Conservation (phyloP, 2,888 invertebrate genomes). For the Stenoptilia bipunctidactyla region DNA sequence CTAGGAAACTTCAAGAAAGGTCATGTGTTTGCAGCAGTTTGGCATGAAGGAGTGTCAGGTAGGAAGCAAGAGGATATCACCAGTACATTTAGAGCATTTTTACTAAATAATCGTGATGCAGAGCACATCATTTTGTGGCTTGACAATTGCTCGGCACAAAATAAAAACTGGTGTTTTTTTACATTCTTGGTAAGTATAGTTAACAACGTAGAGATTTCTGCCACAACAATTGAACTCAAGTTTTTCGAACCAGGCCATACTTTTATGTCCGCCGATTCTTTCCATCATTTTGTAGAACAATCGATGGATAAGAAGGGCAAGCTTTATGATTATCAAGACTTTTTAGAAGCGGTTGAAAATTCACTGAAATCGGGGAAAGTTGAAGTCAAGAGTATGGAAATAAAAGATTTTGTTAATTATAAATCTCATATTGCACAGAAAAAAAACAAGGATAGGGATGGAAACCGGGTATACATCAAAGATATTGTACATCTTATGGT, state of each 20-base stretch:
- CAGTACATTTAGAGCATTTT: neutral
- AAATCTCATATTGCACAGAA: slow-evolving; percentile 8
- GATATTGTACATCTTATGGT: slow-evolving; percentile 10
- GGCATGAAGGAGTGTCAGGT: too few relatives aligned
- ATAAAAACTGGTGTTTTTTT: too few relatives aligned
- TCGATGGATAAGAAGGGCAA: slow-evolving; percentile 10
- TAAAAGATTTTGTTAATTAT: slow-evolving; percentile 12
- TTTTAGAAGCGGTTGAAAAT: slow-evolving; percentile 9
- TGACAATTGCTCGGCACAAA: slow-evolving; percentile 3
- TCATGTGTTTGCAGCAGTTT: too few relatives aligned
- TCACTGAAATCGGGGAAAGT: slow-evolving; percentile 12
- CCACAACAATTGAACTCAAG: slow-evolving; percentile 9
- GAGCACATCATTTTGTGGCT: slow-evolving; percentile 7
- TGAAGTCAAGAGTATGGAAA: slow-evolving; percentile 11
- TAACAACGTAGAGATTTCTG: slow-evolving; percentile 8
- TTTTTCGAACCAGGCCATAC: slow-evolving; percentile 11
- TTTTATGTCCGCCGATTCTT: slow-evolving; percentile 2
- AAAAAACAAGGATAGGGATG: slow-evolving; percentile 10
- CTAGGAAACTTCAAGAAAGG: too few relatives aligned
- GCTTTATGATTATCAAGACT: slow-evolving; percentile 7
- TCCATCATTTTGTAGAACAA: neutral
- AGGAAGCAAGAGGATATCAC: too few relatives aligned
- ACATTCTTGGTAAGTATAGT: too few relatives aligned
- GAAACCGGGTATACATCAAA: slow-evolving; percentile 10
- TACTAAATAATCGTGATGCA: too few relatives aligned